Evolutionary conservation across 2,113 vertebrate species (phyloP), one percentile per base, ranked within the genome.

Genomic region (Alaudala cheleensis): DNA sequence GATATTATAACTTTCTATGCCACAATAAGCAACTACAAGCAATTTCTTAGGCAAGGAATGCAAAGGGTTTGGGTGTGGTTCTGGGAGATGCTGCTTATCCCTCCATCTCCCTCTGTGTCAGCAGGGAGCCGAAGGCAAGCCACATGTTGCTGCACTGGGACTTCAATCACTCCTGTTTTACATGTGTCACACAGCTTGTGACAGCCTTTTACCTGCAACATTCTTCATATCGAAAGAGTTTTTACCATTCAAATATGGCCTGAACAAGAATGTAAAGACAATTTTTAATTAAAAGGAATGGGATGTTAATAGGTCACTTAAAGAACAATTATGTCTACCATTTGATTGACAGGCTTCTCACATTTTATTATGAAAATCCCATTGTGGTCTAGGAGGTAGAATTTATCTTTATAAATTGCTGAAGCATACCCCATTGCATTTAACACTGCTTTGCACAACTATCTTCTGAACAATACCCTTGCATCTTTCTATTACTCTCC

Each of bases 201-300:
- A 62, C 89, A 93, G 58, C 50, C 81, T 72, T 37, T 64, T 83
- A 58, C 76, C 71, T 92, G 31, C 86, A 51, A 61, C 4, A 25
- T 0, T 2, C 44, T 90, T 80, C 33, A 15, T 21, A 18, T 40
- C 34, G 51, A 91, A 84, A 79, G 45, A 74, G 60, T 8, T 95
- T 37, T 56, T 57, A 74, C 47, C 1, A 3, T 64, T 81, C 57
- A 50, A 61, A 57, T 28, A 70, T 2, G 5, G 53, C 54, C 81
- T 65, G 51, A 0, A 8, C 0, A 2, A 86, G 71, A 86, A 62
- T 25, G 25, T 47, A 93, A 76, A 87, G 66, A 70, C 7, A n/a
- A 34, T 53, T 83, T 81, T 95, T 87, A 95, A 96, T 96, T 78
- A 94, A 95, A 90, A 92, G 49, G 61, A 96, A 96, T 47, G 40